Evolutionary conservation across 2,113 vertebrate species (phyloP).

Genomic region (Anoplopoma fimbria): DNA sequence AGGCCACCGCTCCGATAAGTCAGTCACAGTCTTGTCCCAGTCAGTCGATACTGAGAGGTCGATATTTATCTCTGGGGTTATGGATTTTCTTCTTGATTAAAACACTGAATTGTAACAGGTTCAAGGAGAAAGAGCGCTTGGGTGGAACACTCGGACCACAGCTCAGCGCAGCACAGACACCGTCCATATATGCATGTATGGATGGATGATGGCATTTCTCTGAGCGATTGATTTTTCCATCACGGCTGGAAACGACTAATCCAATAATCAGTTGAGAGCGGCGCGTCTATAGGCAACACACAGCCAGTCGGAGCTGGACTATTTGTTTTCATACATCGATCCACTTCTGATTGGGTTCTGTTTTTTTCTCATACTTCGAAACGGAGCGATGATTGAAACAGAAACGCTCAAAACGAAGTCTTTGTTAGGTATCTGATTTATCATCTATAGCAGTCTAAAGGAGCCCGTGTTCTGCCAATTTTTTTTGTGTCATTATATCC

Average conservation of each 20-base stretch:
- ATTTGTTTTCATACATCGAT: constrained; percentile 32
- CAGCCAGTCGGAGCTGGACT: constrained; percentile 2
- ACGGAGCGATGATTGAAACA: not conserved
- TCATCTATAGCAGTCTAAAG: too few species aligned
- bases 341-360: constrained; percentile 6
- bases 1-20: constrained; percentile 17
- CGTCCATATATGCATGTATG: not conserved
- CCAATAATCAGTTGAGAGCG: constrained; percentile 56
- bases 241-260: constrained; percentile 57
- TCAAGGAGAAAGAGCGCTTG: not conserved
- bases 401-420: not conserved
- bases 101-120: constrained; percentile 41
- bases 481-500: constrained; percentile 10
- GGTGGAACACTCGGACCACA: not conserved
- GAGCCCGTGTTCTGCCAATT: not conserved
- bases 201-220: constrained; percentile 15
- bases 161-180: not conserved
- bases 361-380: not conserved
- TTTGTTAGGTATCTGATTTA: not conserved
- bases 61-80: constrained; percentile 65
- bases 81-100: constrained; percentile 69
- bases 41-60: constrained; percentile 39
- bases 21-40: constrained; percentile 24
- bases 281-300: constrained; percentile 35
- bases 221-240: constrained; percentile 65